Conservation (phyloP, 2,113 vertebrate genomes). For the Pomatorhinus ruficollis region DNA sequence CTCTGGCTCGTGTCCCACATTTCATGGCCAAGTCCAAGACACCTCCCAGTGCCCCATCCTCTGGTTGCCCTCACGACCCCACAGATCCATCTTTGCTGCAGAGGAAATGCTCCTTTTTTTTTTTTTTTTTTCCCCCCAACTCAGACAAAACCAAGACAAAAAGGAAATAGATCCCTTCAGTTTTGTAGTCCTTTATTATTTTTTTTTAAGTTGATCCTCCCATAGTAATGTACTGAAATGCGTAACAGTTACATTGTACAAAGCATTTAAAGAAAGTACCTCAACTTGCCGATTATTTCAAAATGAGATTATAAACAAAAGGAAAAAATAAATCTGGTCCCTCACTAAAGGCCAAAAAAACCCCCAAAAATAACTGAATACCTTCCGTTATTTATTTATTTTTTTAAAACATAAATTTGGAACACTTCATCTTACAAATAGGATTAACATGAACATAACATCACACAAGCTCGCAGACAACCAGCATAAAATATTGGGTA, state of each 20-base stretch:
- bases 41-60: neutral
- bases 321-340: conserved; percentile 86
- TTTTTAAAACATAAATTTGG: conserved; percentile 86
- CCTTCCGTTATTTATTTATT: conserved; percentile 88
- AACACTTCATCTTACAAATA: conserved; percentile 92
- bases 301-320: conserved; percentile 98
- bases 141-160: neutral
- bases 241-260: conserved; percentile 99
- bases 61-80: neutral
- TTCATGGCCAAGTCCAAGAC: neutral
- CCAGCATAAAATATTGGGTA: conserved; percentile 95
- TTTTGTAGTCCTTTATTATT: conserved; percentile 96
- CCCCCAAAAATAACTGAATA: conserved; percentile 83
- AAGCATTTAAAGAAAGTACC: conserved; percentile 99
- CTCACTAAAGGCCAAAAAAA: conserved; percentile 82
- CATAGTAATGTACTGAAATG: conserved; percentile 99
- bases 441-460: conserved; percentile 97
- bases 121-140: neutral
- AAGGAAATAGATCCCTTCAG: conserved; percentile 67
- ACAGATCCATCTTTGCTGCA: neutral
- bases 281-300: conserved; percentile 96
- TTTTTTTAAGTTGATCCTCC: conserved; percentile 90
- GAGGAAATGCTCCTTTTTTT: neutral
- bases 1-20: neutral
- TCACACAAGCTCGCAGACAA: conserved; percentile 98